These are phyloP conservation scores for Amphiduros pacificus DNA, from an alignment of 2,888 invertebrate species.

Conservation along the genomic window DNA sequence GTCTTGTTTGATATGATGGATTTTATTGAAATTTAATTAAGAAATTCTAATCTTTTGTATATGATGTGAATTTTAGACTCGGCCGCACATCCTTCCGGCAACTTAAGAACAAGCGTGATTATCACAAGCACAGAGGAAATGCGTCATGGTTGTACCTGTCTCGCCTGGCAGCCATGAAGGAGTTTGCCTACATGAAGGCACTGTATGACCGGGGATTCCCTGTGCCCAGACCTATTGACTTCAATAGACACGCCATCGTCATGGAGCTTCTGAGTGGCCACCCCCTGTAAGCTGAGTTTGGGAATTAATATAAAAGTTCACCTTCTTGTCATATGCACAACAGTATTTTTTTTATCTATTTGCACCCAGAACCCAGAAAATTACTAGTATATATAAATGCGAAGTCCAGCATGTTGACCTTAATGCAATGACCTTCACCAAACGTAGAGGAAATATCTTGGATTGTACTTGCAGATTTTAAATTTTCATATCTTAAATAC, in stretches of 20 bases:
- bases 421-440: too few species aligned
- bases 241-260: constrained; percentile 89
- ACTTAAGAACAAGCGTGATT: constrained; percentile 93
- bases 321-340: too few species aligned
- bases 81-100: constrained; percentile 96
- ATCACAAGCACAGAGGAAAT: constrained; percentile 84
- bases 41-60: not conserved
- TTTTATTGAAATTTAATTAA: too few species aligned
- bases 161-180: constrained; percentile 92
- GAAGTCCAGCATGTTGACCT: too few species aligned
- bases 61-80: too few species aligned
- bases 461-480: too few species aligned
- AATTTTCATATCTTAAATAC: too few species aligned
- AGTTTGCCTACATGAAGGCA: constrained; percentile 97
- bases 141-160: constrained; percentile 96
- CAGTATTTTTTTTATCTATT: not conserved
- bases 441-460: too few species aligned
- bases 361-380: too few species aligned
- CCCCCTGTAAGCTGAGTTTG: constrained; percentile 52
- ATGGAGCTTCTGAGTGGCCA: constrained; percentile 78
- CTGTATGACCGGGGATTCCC: constrained; percentile 87
- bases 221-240: constrained; percentile 91
- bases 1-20: constrained; percentile 15
- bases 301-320: not conserved
- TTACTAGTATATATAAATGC: not conserved